Conservation (phyloP, 2,888 invertebrate genomes). For the Tortricodes alternella region DNA sequence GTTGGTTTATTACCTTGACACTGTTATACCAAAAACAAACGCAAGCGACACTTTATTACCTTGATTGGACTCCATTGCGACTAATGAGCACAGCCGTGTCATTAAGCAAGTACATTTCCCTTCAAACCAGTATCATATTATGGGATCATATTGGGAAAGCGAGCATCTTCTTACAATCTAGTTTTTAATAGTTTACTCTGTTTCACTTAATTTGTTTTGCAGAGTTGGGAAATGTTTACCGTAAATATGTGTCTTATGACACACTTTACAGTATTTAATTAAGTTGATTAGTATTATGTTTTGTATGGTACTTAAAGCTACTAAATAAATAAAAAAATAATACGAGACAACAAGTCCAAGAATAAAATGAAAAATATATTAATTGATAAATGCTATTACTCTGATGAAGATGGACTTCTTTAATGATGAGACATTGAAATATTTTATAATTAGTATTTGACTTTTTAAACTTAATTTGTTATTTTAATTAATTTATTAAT, state of each 20-base stretch:
- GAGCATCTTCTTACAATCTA: constrained; percentile 6
- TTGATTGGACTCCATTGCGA: background rate
- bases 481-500: no score
- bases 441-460: no score
- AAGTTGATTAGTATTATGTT: no score
- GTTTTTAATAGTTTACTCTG: constrained; percentile 13
- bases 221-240: background rate
- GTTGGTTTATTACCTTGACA: constrained; percentile 3
- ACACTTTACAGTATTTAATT: no score
- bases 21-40: constrained; percentile 15
- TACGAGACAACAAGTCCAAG: no score
- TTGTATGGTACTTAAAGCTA: no score
- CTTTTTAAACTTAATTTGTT: no score
- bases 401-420: no score
- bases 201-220: constrained; percentile 10
- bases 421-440: no score
- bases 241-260: background rate
- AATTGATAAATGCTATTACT: no score
- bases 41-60: constrained; percentile 23
- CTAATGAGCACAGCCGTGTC: constrained; percentile 15
- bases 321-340: no score
- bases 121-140: constrained; percentile 14
- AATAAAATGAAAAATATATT: no score
- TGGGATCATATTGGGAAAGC: constrained; percentile 23
- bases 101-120: constrained; percentile 25